Evolutionary conservation across 2,888 invertebrate genomes (phyloP).

Genomic region (Acheta domesticus): DNA sequence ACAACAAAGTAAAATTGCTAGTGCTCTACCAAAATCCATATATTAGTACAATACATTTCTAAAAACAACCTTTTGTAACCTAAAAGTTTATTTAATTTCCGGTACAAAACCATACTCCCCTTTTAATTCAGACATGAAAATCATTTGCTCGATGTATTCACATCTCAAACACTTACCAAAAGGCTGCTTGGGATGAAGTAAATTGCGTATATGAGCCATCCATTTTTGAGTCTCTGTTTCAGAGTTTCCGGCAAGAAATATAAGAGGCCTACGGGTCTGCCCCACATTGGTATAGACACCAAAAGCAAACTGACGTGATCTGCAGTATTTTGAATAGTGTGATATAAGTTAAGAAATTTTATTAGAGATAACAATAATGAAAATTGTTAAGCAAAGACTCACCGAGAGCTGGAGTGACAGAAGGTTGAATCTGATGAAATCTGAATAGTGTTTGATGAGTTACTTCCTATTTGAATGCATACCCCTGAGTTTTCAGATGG

Average conservation of each 20-base stretch:
- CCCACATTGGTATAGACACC: conserved; percentile 54
- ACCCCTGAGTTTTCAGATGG: conserved; percentile 6
- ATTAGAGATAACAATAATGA: neutral
- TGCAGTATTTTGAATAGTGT: conserved; percentile 28
- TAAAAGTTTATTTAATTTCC: too few relatives aligned
- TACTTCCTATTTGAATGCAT: neutral
- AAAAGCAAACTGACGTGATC: conserved; percentile 65
- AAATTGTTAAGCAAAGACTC: neutral
- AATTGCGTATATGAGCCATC: conserved; percentile 61
- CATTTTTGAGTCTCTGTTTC: conserved; percentile 64
- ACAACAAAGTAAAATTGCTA: too few relatives aligned
- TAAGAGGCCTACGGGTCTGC: conserved; percentile 56
- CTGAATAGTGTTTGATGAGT: neutral
- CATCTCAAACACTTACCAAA: neutral
- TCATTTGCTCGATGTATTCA: too few relatives aligned
- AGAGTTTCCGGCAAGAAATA: conserved; percentile 62
- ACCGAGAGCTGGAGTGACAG: neutral
- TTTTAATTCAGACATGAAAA: too few relatives aligned
- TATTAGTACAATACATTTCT: too few relatives aligned
- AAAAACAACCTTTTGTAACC: too few relatives aligned
- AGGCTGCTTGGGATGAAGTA: conserved; percentile 44
- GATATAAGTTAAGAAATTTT: neutral
- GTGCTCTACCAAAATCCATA: too few relatives aligned
- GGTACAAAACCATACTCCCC: too few relatives aligned
- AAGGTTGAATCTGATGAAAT: neutral